Evolutionary conservation across 2,797 vertebrate genomes (phyloP), one percentile per base, ranked within the genome.

Genomic region (Todus mexicanus): DNA sequence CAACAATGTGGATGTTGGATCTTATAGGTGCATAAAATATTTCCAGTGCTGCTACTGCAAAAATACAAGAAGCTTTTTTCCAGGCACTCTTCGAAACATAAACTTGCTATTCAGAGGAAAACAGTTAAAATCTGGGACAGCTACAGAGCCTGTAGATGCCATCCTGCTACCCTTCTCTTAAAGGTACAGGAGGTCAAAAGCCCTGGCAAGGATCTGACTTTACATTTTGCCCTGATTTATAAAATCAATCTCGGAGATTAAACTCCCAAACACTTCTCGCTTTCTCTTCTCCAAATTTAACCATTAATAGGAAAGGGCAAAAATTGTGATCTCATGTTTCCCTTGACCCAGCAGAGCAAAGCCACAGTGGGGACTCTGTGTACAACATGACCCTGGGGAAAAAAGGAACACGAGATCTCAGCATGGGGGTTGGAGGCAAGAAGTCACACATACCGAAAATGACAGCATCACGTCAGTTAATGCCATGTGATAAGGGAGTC

Each of bases 281-380:
- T 84, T 91, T 90, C 54, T 88, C n/a, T 94, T 86, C 76, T 90
- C 50, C 86, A 77, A 40, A 79, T 95, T 92, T 91, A 96, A 91
- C 72, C 71, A 93, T 84, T 92, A 77, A 84, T n/a, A 96, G 76
- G 87, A 84, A 90, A 70, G 73, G 91, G 69, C 53, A 92, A 96
- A 97, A 95, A 93, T 72, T 92, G 73, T 92, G 96, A 87, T 83
- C 95, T 96, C 84, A 9, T 96, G 95, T 77, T 97, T 97, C 96
- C 87, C 66, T 80, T 98, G 98, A 98, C 98, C 98, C 96, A 91
- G 88, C 43, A 37, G 66, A 93, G 96, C 97, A 96, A 93, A 97
- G 93, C 96, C 98, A 96, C 98, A 98, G 98, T 97, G 97, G 98
- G 98, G 89, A 94, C 60, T 88, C 98, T 97, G 94, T 98, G 98